These are phyloP conservation scores for Aphidoletes aphidimyza DNA, from an alignment of 2,888 invertebrate species.

Conservation along the genomic window DNA sequence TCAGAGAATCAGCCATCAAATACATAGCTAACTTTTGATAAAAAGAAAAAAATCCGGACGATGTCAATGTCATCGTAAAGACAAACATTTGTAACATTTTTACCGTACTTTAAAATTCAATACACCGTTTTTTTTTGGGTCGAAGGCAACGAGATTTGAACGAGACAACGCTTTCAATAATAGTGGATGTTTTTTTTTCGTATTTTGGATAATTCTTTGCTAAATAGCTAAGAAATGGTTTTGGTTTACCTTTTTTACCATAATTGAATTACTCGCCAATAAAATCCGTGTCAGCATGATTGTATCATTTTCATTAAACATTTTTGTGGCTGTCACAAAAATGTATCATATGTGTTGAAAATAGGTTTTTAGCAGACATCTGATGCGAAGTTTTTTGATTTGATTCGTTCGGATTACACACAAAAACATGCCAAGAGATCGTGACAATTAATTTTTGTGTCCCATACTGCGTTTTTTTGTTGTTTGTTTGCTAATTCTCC, in stretches of 20 bases:
- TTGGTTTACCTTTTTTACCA: neutral
- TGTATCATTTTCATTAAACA: neutral
- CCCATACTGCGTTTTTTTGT: neutral
- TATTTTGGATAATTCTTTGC: too few relatives aligned
- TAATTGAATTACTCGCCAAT: neutral
- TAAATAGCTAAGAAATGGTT: too few relatives aligned
- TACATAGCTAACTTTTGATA: too few relatives aligned
- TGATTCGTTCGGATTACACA: neutral
- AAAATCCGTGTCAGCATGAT: neutral
- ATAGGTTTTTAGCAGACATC: neutral
- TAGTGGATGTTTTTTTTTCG: too few relatives aligned
- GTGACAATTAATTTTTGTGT: conserved; percentile 43
- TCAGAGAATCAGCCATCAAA: neutral
- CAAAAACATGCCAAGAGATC: neutral
- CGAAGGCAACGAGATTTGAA: too few relatives aligned
- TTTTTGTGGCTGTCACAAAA: neutral
- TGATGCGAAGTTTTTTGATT: neutral
- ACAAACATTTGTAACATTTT: too few relatives aligned
- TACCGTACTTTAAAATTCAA: too few relatives aligned
- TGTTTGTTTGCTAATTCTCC: neutral
- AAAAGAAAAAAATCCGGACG: too few relatives aligned
- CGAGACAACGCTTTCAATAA: too few relatives aligned
- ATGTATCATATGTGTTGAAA: neutral
- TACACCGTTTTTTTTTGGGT: too few relatives aligned
- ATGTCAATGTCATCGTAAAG: too few relatives aligned